These are phyloP conservation scores for Pseudopipra pipra DNA, from an alignment of 2,113 vertebrate species.

Conservation along the genomic window DNA sequence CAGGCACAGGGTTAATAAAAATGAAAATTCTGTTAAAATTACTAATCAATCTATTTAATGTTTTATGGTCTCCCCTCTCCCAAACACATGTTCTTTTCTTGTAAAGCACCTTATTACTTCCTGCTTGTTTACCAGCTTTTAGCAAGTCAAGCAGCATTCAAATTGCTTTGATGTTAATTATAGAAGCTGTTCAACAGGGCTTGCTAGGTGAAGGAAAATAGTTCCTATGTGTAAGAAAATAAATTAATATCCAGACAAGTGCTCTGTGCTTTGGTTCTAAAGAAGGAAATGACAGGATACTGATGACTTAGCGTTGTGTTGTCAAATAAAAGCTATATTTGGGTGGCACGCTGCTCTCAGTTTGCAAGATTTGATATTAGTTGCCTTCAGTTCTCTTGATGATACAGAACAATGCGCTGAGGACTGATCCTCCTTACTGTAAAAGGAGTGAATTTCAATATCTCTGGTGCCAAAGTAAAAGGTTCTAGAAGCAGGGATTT, in stretches of 20 bases:
- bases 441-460: not conserved
- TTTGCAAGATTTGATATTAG: not conserved
- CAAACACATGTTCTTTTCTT: constrained; percentile 41
- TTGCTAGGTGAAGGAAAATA: constrained; percentile 41
- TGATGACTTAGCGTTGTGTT: not conserved
- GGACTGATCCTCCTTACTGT: not conserved
- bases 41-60: constrained; percentile 24
- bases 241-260: constrained; percentile 4
- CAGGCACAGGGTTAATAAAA: constrained; percentile 8
- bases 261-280: not conserved
- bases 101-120: constrained; percentile 44
- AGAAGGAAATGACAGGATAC: not conserved
- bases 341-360: not conserved
- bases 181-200: constrained; percentile 30
- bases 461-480: not conserved
- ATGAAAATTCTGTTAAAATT: constrained; percentile 24
- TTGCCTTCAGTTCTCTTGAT: not conserved
- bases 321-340: not conserved
- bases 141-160: constrained; percentile 56
- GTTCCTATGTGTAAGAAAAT: constrained; percentile 32
- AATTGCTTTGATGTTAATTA: constrained; percentile 65
- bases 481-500: not conserved
- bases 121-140: constrained; percentile 42
- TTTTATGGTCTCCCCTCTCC: constrained; percentile 14
- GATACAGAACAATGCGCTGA: not conserved